Evolutionary conservation across 2,888 invertebrate genomes (phyloP).

Genomic region (Drosophila siamana): DNA sequence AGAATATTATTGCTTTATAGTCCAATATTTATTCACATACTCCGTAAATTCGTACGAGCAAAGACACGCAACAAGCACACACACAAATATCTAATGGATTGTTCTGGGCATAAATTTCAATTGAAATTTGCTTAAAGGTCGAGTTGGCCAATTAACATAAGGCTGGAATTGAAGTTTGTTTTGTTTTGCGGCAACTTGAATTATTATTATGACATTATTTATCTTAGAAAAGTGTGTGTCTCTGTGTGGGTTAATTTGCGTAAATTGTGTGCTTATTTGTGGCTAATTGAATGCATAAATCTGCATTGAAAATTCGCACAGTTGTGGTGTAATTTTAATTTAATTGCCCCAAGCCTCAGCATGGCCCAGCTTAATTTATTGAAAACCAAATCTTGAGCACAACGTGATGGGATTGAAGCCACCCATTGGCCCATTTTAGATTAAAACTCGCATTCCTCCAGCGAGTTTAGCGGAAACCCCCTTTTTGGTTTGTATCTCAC

Average conservation of each 20-base stretch:
- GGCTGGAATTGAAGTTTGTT: conserved; percentile 56
- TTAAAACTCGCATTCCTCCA: conserved; percentile 58
- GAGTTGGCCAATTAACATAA: conserved; percentile 33
- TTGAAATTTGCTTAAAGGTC: conserved; percentile 58
- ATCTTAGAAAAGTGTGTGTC: conserved; percentile 22
- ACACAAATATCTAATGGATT: conserved; percentile 5
- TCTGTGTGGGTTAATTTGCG: conserved; percentile 56
- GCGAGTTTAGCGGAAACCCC: too few species aligned
- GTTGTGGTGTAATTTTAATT: conserved; percentile 52
- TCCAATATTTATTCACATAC: conserved; percentile 22
- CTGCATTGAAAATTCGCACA: conserved; percentile 42
- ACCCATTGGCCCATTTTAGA: conserved; percentile 43
- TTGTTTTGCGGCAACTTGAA: conserved; percentile 66
- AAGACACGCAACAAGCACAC: background rate
- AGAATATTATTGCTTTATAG: conserved; percentile 37
- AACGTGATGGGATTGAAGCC: background rate
- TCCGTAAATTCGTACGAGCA: background rate
- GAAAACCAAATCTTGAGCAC: conserved; percentile 15
- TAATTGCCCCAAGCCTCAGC: conserved; percentile 49
- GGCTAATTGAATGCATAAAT: conserved; percentile 71
- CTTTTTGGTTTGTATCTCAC: conserved; percentile 46
- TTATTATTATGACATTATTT: conserved; percentile 69
- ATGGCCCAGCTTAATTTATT: conserved; percentile 1
- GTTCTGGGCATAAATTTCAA: conserved; percentile 57
- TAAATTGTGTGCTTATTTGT: conserved; percentile 73